phyloP scores from a whole-genome alignment of 2,797 vertebrate species.

The Eleutherodactylus coqui region DNA sequence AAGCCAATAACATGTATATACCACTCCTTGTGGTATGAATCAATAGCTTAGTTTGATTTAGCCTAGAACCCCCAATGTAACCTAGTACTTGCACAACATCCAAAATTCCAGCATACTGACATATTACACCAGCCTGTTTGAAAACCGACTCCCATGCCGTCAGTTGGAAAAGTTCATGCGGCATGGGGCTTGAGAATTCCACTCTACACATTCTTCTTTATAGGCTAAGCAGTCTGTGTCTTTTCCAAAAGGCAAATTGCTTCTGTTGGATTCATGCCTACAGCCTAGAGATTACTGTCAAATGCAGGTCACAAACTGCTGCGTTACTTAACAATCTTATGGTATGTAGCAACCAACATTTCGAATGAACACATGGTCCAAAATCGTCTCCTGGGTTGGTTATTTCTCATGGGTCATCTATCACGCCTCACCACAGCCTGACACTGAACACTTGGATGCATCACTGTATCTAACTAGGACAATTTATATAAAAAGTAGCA shows the following conservation, averaged over 20 bases:
- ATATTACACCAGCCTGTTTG: conserved; percentile 56
- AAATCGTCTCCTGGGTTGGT: conserved; percentile 43
- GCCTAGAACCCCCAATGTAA: conserved; percentile 43
- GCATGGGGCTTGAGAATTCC: conserved; percentile 54
- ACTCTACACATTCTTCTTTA: conserved; percentile 55
- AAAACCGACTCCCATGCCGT: conserved; percentile 51
- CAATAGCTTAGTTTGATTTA: conserved; percentile 34
- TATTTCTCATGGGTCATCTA: conserved; percentile 48
- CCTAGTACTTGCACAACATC: conserved; percentile 43
- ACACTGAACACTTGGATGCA: conserved; percentile 38
- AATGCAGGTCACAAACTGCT: conserved; percentile 60
- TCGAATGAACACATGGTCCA: conserved; percentile 55
- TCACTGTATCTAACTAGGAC: conserved; percentile 22
- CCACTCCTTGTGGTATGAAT: conserved; percentile 11
- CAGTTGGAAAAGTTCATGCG: conserved; percentile 49
- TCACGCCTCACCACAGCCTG: conserved; percentile 44
- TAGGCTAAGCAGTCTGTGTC: conserved; percentile 56
- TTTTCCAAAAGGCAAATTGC: conserved; percentile 63
- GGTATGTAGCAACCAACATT: conserved; percentile 57
- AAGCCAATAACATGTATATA: background rate
- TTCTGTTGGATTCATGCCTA: conserved; percentile 60
- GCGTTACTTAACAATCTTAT: conserved; percentile 55
- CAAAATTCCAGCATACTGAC: conserved; percentile 51
- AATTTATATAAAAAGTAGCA: conserved; percentile 58
- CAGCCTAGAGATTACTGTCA: conserved; percentile 61